These are phyloP conservation scores for Hyles euphorbiae DNA, from an alignment of 1,140 invertebrate species.

Conservation along the genomic window DNA sequence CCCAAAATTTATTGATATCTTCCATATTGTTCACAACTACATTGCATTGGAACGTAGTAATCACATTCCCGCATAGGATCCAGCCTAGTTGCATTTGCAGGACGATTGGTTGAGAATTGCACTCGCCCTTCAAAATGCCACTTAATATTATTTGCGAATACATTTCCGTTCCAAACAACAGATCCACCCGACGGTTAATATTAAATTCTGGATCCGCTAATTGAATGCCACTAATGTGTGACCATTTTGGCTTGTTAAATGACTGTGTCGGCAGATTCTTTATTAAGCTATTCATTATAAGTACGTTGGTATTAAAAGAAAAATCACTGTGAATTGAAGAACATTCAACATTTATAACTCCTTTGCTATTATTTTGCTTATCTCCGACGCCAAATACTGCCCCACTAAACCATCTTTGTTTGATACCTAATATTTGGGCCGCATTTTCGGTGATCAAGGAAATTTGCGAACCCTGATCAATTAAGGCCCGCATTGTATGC, in stretches of 20 bases:
- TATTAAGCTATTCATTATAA: slow-evolving; percentile 23
- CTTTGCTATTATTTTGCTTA: slow-evolving; percentile 23
- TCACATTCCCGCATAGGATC: slow-evolving; percentile 24
- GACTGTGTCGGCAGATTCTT: slow-evolving; percentile 24
- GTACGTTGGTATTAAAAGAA: slow-evolving; percentile 16
- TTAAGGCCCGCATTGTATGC: too few relatives aligned
- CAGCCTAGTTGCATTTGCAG: slow-evolving; percentile 29
- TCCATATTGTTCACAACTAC: slow-evolving; percentile 23
- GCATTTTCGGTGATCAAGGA: slow-evolving; percentile 22
- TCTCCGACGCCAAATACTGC: slow-evolving; percentile 18
- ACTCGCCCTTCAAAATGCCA: slow-evolving; percentile 20
- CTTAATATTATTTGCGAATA: slow-evolving; percentile 23
- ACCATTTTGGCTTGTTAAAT: slow-evolving; percentile 22
- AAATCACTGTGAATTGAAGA: slow-evolving; percentile 15
- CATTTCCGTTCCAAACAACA: slow-evolving; percentile 24
- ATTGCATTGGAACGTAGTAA: slow-evolving; percentile 19
- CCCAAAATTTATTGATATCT: slow-evolving; percentile 3
- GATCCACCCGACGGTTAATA: slow-evolving; percentile 20
- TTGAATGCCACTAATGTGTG: slow-evolving; percentile 12
- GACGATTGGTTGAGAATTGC: slow-evolving; percentile 13
- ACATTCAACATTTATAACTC: slow-evolving; percentile 15
- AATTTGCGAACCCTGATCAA: too few relatives aligned
- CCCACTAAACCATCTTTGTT: slow-evolving; percentile 14
- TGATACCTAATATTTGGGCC: slow-evolving; percentile 16
- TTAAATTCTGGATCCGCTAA: slow-evolving; percentile 30